Conservation (phyloP, 2,113 vertebrate species). For the Lycaon pictus region DNA sequence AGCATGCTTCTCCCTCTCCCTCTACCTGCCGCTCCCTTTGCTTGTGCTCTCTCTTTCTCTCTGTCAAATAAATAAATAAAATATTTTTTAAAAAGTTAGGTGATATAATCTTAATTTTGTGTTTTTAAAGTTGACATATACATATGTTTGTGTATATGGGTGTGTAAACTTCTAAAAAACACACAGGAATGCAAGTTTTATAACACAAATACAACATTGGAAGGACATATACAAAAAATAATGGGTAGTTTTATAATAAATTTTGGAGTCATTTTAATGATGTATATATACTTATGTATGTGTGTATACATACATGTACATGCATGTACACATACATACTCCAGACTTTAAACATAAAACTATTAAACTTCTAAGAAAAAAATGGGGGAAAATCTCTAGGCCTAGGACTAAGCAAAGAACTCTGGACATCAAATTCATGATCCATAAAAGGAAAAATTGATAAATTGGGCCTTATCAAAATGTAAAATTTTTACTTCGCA, state of each 20-base stretch:
- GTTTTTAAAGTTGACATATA: background rate
- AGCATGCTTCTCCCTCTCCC: no score
- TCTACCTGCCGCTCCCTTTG: no score
- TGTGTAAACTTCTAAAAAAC: background rate
- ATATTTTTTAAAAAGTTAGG: background rate
- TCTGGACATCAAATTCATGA: background rate
- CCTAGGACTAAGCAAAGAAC: background rate
- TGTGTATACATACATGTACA: background rate
- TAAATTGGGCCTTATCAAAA: background rate
- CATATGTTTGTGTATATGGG: background rate
- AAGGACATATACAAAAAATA: background rate
- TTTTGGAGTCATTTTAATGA: background rate
- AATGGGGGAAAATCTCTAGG: background rate
- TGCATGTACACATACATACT: background rate
- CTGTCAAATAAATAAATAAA: background rate
- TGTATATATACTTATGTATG: background rate
- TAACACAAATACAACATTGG: background rate
- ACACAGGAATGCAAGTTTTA: background rate
- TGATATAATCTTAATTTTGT: background rate
- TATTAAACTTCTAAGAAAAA: background rate
- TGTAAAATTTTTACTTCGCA: background rate
- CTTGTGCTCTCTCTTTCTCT: no score
- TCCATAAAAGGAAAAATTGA: background rate
- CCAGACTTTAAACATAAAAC: background rate
- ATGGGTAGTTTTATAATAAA: background rate